phyloP scores from a whole-genome alignment of 2,113 vertebrate genomes.

The Eolophus roseicapilla region DNA sequence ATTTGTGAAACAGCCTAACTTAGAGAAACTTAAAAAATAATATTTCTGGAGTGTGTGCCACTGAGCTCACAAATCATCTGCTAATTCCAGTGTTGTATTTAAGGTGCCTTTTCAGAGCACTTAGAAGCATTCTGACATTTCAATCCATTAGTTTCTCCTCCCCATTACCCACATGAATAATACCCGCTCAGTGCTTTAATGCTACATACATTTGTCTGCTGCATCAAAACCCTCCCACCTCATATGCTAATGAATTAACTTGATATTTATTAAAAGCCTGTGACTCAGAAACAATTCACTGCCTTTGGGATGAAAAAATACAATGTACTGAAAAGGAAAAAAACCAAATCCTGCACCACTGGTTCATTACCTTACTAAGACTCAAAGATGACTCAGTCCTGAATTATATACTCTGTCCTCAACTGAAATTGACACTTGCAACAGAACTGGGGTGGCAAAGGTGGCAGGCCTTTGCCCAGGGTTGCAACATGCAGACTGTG shows the following conservation, averaged over 20 bases:
- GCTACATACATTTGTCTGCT: constrained; percentile 6
- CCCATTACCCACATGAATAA: constrained; percentile 10
- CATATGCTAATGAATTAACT: not conserved
- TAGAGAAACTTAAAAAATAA: not conserved
- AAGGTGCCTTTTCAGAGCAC: not conserved
- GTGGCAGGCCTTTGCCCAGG: not conserved
- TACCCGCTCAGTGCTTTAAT: not conserved
- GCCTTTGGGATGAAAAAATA: not conserved
- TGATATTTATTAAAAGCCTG: constrained; percentile 27
- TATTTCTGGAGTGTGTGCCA: not conserved
- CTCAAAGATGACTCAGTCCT: constrained; percentile 5
- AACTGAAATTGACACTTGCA: not conserved
- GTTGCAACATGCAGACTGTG: not conserved
- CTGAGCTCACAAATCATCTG: not conserved
- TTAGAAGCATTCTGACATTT: constrained; percentile 8
- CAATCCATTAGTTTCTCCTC: constrained; percentile 17
- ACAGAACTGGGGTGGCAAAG: not conserved
- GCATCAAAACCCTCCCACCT: constrained; percentile 9
- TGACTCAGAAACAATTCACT: constrained; percentile 34
- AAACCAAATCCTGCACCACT: not conserved
- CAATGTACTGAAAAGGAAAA: not conserved
- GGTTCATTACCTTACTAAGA: not conserved
- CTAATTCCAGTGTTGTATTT: not conserved
- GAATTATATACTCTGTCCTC: not conserved
- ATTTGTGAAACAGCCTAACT: not conserved